Base-by-base conservation (phyloP, 2,113 vertebrate species). In the Polyodon spathula region DNA sequence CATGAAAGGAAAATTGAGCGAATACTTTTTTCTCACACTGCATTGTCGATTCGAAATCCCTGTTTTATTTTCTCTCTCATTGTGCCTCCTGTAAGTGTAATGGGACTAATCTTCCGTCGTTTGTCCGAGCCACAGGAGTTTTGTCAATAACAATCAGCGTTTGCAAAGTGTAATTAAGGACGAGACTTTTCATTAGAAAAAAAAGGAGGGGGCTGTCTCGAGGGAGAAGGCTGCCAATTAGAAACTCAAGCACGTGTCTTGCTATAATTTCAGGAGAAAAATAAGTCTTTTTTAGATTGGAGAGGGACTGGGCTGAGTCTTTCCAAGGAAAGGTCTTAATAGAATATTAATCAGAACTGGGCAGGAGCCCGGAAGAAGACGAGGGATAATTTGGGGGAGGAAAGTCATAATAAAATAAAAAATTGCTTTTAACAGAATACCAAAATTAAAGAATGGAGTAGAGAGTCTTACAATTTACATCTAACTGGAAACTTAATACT, bases 81-180 rank as follows among this genome's bases (percentile, higher is more conserved):
- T 84, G 83, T 78, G 78, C 82, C 83, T 82, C 79, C 85, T 88
- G 86, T n/a, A n/a, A n/a, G n/a, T n/a, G n/a, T 87, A 88, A 88
- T 88, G 82, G 85, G 87, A 81, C 86, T 88, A 88, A 88, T 88
- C 86, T 88, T 70, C 77, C 76, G 81, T 81, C 86, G 86, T 88
- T 88, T 88, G 86, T 88, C 86, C 83, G 79, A 87, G 86, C 85
- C 86, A 86, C 86, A 86, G 83, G 85, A 88, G 86, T 88, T 88
- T 88, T 88, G 86, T 88, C 86, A 88, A 88, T 88, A 88, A 88
- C 85, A 88, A 88, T 88, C 85, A 88, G 86, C 83, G 85, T 87
- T 88, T 85, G 84, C 85, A 85, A 86, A 87, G 86, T 87, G 86
- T 88, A 88, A 88, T 88, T 88, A 88, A 88, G 86, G 86, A 84